Conservation (phyloP, 2,113 vertebrate species). For the Nibea albiflora region DNA sequence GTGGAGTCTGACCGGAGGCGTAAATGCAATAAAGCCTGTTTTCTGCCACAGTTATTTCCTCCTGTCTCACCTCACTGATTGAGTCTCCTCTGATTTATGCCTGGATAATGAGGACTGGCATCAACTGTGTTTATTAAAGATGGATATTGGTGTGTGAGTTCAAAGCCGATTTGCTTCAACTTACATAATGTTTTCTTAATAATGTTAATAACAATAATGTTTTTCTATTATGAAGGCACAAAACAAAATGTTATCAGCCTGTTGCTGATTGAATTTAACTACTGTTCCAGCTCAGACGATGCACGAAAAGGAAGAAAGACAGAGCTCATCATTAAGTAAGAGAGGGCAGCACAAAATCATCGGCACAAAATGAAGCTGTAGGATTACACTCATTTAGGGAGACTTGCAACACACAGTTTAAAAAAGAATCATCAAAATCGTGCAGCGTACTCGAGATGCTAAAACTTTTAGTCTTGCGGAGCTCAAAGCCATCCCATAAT, state of each 20-base stretch:
- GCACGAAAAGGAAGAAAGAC: background rate
- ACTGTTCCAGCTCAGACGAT: background rate
- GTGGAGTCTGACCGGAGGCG: background rate
- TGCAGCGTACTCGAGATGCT: too few species aligned
- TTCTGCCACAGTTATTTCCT: slow-evolving; percentile 42
- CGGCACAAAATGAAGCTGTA: too few species aligned
- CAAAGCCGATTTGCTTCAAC: background rate
- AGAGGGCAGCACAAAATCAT: too few species aligned
- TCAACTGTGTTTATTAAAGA: slow-evolving; percentile 4
- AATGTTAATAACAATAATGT: background rate
- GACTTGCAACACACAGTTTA: background rate
- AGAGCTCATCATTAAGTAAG: too few species aligned
- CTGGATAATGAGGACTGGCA: slow-evolving; percentile 32
- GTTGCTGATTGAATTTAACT: background rate
- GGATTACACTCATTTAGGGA: background rate
- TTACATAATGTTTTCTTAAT: background rate
- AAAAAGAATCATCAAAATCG: background rate
- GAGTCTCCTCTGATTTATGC: slow-evolving; percentile 34
- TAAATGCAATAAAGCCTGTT: slow-evolving; percentile 3
- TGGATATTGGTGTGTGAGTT: background rate
- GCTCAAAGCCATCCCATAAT: slow-evolving; percentile 2
- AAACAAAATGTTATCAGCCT: background rate
- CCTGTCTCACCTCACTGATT: slow-evolving; percentile 39
- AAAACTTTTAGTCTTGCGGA: background rate
- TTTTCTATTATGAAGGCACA: background rate